Conservation (phyloP, 2,797 vertebrate species). For the Huso huso region DNA sequence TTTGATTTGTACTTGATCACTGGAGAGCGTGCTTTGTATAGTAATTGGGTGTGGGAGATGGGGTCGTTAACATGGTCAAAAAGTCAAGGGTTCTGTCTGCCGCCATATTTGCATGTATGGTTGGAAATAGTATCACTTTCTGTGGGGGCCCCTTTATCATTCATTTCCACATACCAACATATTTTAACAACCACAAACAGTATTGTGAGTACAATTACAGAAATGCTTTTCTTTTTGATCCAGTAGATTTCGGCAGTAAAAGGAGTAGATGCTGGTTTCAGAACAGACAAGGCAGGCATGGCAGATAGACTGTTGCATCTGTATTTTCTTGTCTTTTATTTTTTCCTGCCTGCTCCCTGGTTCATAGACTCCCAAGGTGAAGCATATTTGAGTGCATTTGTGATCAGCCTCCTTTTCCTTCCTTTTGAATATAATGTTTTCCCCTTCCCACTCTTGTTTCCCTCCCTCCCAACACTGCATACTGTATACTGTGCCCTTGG, state of each 20-base stretch:
- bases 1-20: too few species aligned
- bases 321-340: not conserved
- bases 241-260: not conserved
- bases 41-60: too few species aligned
- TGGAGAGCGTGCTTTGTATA: too few species aligned
- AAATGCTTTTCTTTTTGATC: not conserved
- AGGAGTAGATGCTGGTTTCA: not conserved
- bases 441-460: not conserved
- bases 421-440: not conserved
- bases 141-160: too few species aligned
- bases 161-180: too few species aligned
- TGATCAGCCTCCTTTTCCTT: too few species aligned
- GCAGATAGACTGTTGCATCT: not conserved
- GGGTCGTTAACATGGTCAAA: too few species aligned
- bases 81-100: too few species aligned
- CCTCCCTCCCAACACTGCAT: not conserved
- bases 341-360: conserved; percentile 1
- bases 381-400: conserved; percentile 3
- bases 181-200: too few species aligned
- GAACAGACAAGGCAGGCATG: not conserved
- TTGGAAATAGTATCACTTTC: too few species aligned
- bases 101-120: too few species aligned
- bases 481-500: conserved; percentile 8
- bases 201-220: not conserved
- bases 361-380: conserved; percentile 11